Evolutionary conservation across 2,113 vertebrate genomes (phyloP).

Genomic region (Lathamus discolor): DNA sequence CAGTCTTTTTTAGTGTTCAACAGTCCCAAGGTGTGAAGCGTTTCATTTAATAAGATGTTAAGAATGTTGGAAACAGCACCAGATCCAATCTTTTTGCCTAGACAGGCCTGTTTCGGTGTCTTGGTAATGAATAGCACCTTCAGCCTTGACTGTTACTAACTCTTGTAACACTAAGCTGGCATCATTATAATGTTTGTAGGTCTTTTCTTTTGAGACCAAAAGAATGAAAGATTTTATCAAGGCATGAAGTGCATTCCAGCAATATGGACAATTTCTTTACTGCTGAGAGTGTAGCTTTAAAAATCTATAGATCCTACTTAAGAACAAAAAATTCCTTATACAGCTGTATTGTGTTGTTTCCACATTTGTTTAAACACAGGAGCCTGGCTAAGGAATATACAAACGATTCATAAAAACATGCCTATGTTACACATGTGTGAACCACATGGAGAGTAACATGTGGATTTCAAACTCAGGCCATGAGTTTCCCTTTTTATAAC

Average conservation of each 20-base stretch:
- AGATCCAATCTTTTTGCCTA: constrained; percentile 12
- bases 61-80: constrained; percentile 38
- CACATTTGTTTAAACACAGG: constrained; percentile 69
- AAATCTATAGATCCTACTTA: constrained; percentile 46
- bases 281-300: constrained; percentile 43
- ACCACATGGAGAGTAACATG: constrained; percentile 63
- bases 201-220: constrained; percentile 33
- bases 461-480: constrained; percentile 27
- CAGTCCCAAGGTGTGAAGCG: not conserved
- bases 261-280: constrained; percentile 47
- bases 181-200: not conserved
- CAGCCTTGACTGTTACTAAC: not conserved
- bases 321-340: constrained; percentile 58
- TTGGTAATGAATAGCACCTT: constrained; percentile 46
- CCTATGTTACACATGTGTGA: constrained; percentile 69
- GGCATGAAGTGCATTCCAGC: constrained; percentile 17
- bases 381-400: constrained; percentile 67
- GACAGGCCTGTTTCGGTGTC: constrained; percentile 7
- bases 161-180: not conserved
- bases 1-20: not conserved
- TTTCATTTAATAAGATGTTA: constrained; percentile 45
- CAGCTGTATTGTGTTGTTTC: constrained; percentile 70
- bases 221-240: constrained; percentile 51
- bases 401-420: constrained; percentile 71
- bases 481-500: constrained; percentile 1